A percentile compares a stretch with the other conserved stretches of the same genome.
Evolutionary conservation across 2,888 invertebrate species (phyloP).

Genomic region (Sesia apiformis): DNA sequence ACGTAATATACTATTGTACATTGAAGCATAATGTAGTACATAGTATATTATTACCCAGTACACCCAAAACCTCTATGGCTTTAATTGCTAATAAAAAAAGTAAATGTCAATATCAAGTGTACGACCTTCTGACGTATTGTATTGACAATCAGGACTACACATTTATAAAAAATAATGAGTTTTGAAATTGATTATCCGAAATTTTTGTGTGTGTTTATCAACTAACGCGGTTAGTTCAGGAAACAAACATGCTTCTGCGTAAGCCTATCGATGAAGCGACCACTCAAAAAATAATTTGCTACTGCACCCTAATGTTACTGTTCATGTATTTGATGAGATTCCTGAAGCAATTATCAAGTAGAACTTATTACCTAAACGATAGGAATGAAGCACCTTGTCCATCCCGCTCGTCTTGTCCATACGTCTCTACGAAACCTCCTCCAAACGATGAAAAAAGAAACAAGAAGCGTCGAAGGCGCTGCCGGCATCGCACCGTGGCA

Average conservation of each 20-base stretch:
- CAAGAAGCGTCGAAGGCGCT: slow-evolving; percentile 22
- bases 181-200: no score
- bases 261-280: slow-evolving; percentile 21
- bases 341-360: slow-evolving; percentile 15
- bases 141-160: no score
- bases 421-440: background rate
- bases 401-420: background rate
- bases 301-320: slow-evolving; percentile 22
- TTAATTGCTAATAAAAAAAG: no score
- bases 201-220: no score
- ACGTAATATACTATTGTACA: no score
- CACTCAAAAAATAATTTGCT: slow-evolving; percentile 24
- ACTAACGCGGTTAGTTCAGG: no score
- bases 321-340: slow-evolving; percentile 27
- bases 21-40: no score
- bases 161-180: no score
- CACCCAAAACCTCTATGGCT: no score
- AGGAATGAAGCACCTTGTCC: background rate
- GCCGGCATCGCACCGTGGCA: slow-evolving; percentile 16
- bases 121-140: no score
- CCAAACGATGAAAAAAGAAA: slow-evolving; percentile 15
- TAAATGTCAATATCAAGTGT: no score
- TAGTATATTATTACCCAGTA: no score
- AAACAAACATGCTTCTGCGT: slow-evolving; percentile 27
- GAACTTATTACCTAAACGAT: slow-evolving; percentile 3